Evolutionary conservation across 1,140 invertebrate genomes (phyloP), one percentile per base, ranked within the genome.

Genomic region (Pseudomyrmex dendroicus): DNA sequence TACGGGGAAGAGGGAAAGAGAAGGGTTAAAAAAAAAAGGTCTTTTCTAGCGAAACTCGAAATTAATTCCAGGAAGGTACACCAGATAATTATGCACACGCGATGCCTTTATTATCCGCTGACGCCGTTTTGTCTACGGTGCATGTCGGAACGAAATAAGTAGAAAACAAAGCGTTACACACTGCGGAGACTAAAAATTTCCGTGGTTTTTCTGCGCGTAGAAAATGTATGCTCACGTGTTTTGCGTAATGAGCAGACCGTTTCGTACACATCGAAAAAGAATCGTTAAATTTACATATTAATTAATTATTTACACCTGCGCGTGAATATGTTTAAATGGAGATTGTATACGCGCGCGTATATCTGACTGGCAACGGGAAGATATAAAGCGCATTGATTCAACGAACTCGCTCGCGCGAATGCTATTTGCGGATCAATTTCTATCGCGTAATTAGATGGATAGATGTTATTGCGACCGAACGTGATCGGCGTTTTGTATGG

Each of bases 11-110:
- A 35, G 35, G 35, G 35, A 35, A 35, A 35, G 35, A 35, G 35
- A 5, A 35, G 5, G 35, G 35, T 35, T 46, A 46, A 46, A 44
- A 48, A 68, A 84, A 86, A 87, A 82, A 57, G 50, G 17, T 17
- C 59, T 83, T 46, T 85, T 76, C 13, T 73, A 44, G 56, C 66
- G 85, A 78, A 87, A 78, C 83, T 87, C 59, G 85, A 89, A 91
- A 91, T 91, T 90, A 91, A 91, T 91, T 91, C 87, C 84, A 84
- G 76, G 90, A 90, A 91, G 89, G 84, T 89, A 80, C 83, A 84
- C 50, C 62, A 82, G 85, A 89, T 90, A 89, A 91, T 90, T 91
- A 90, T 82, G 88, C 78, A 78, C 90, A 91, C 89, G 89, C 89
- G 82, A 91, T 88, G 72, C 74, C 66, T 89, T 86, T 88, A 85